Percentiles rank a stretch among this genome's conserved stretches.
These are phyloP conservation scores for Phyllostomus discolor DNA, from an alignment of 2,113 vertebrate species.

Conservation along the genomic window DNA sequence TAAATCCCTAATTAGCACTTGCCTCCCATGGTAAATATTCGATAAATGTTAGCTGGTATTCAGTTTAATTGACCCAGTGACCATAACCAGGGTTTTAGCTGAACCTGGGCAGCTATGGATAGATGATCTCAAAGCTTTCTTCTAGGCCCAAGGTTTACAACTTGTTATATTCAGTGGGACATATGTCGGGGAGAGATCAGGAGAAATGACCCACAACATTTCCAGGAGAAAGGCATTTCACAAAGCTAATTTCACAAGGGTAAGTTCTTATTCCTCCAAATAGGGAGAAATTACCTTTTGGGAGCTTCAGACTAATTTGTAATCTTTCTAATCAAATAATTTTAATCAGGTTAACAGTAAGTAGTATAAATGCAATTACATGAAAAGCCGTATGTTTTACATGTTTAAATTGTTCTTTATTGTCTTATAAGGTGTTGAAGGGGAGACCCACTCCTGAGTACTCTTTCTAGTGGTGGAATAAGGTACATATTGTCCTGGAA, in stretches of 20 bases:
- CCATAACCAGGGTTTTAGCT: neutral
- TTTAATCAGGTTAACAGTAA: neutral
- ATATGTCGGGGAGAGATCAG: neutral
- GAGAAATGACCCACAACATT: neutral
- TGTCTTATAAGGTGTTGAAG: neutral
- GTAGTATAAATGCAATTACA: neutral
- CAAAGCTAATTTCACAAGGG: slow-evolving; percentile 25
- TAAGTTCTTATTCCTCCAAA: neutral
- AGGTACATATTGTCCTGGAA: neutral
- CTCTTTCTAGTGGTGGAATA: neutral
- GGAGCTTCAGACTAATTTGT: neutral
- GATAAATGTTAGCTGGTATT: slow-evolving; percentile 3
- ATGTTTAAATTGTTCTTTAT: neutral
- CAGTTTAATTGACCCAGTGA: neutral
- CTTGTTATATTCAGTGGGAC: neutral
- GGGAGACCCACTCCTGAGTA: neutral
- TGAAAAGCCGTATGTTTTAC: neutral
- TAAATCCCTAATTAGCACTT: neutral
- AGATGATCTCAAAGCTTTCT: slow-evolving; percentile 1
- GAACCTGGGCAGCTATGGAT: neutral
- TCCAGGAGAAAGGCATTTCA: neutral
- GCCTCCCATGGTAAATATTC: neutral
- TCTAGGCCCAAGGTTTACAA: neutral
- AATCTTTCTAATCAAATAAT: neutral
- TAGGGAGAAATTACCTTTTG: neutral